Evolutionary conservation across 2,797 vertebrate species (phyloP).

Genomic region (Acipenser oxyrinchus): DNA sequence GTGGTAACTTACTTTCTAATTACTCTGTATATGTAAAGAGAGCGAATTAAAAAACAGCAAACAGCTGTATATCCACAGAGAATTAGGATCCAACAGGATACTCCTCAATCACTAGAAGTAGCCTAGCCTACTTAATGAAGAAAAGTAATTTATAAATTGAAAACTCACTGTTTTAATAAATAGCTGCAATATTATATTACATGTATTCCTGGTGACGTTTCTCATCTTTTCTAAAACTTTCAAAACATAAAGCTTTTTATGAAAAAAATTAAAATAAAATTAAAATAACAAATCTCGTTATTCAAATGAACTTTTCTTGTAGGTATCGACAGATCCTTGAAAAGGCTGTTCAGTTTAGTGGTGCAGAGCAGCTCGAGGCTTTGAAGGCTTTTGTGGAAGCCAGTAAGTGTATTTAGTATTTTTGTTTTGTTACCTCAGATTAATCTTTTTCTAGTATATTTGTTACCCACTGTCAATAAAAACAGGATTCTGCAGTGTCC

Average conservation of each 20-base stretch:
- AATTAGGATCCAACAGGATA: no score
- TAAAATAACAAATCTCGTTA: background rate
- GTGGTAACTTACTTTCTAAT: no score
- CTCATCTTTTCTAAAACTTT: no score
- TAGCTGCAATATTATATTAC: no score
- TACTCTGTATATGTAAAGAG: background rate
- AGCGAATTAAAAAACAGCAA: background rate
- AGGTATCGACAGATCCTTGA: slow-evolving; percentile 96
- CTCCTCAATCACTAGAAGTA: no score
- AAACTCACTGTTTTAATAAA: no score
- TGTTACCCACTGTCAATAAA: no score
- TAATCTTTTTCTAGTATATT: no score
- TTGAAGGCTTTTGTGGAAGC: slow-evolving; percentile 98
- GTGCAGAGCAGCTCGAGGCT: slow-evolving; percentile 85
- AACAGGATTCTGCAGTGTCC: background rate
- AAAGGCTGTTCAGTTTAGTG: slow-evolving; percentile 84
- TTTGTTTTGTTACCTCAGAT: slow-evolving; percentile 18
- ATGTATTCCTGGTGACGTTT: no score
- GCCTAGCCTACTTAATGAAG: no score
- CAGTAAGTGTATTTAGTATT: slow-evolving; percentile 64
- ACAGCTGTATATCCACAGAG: background rate
- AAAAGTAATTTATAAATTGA: no score
- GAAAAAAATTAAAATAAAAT: no score
- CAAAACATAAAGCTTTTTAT: background rate
- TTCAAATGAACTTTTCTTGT: slow-evolving; percentile 16